Evolutionary conservation across 2,888 invertebrate species (phyloP).

Genomic region (Choristoneura rosaceana): DNA sequence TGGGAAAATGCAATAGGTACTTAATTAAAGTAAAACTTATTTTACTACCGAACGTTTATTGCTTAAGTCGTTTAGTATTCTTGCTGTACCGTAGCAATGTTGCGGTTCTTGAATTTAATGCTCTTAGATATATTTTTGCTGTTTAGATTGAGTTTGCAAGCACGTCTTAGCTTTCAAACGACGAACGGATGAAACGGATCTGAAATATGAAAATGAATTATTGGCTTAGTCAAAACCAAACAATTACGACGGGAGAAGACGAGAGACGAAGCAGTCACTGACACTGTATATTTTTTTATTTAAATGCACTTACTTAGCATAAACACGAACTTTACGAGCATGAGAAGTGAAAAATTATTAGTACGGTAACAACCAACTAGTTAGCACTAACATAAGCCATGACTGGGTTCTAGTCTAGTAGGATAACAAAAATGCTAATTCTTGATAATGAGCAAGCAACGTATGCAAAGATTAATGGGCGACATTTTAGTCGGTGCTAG

Average conservation of each 20-base stretch:
- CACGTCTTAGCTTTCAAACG: conserved; percentile 6
- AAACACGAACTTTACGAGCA: no score
- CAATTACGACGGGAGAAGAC: no score
- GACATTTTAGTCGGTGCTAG: conserved; percentile 49
- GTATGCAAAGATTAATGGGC: conserved; percentile 52
- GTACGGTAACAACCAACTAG: no score
- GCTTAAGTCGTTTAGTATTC: conserved; percentile 2
- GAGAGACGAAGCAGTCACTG: neutral
- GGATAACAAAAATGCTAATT: neutral
- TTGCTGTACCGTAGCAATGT: neutral
- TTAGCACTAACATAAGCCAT: neutral
- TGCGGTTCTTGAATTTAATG: neutral
- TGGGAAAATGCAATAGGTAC: neutral
- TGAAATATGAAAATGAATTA: neutral
- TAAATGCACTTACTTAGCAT: no score
- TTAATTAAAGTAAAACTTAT: neutral
- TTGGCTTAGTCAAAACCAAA: neutral
- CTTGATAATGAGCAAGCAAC: conserved; percentile 1
- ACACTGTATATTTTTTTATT: neutral
- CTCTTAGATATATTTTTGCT: conserved; percentile 1
- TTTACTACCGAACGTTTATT: conserved; percentile 1
- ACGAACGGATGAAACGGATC: neutral
- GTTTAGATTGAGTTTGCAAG: neutral
- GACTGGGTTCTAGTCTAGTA: neutral
- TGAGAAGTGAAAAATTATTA: no score